Conservation (phyloP, 2,888 invertebrate genomes). For the Incurvaria masculella region DNA sequence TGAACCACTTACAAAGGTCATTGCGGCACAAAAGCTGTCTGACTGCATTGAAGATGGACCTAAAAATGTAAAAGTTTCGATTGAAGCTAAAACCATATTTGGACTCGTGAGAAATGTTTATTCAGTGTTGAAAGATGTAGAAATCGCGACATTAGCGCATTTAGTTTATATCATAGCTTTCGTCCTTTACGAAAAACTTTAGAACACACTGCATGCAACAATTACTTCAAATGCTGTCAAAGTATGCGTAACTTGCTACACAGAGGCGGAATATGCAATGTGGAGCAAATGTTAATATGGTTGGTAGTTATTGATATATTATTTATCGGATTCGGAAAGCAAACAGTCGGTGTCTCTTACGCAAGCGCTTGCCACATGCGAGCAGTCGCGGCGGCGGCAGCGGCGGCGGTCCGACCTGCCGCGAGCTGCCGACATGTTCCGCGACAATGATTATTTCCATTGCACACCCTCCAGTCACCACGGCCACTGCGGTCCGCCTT, state of each 20-base stretch:
- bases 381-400: not conserved
- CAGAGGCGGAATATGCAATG: too few relatives aligned
- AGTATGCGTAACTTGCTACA: too few relatives aligned
- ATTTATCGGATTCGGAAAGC: slow-evolving; percentile 25
- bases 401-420: not conserved
- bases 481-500: not conserved
- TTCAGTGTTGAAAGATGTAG: too few relatives aligned
- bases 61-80: too few relatives aligned
- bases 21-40: not conserved
- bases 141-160: too few relatives aligned
- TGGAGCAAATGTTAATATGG: not conserved
- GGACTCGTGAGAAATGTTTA: too few relatives aligned
- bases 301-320: not conserved
- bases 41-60: not conserved
- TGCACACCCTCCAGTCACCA: not conserved
- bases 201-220: too few relatives aligned
- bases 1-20: not conserved
- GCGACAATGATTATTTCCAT: not conserved
- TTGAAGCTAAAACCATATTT: too few relatives aligned
- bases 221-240: too few relatives aligned
- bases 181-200: too few relatives aligned
- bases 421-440: not conserved
- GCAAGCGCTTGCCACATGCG: slow-evolving; percentile 18
- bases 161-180: too few relatives aligned
- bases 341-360: slow-evolving; percentile 21